A percentile compares a stretch with the other conserved stretches of the same genome.
Conservation (phyloP, 2,888 invertebrate species). For the Liopterus haemorrhoidalis region DNA sequence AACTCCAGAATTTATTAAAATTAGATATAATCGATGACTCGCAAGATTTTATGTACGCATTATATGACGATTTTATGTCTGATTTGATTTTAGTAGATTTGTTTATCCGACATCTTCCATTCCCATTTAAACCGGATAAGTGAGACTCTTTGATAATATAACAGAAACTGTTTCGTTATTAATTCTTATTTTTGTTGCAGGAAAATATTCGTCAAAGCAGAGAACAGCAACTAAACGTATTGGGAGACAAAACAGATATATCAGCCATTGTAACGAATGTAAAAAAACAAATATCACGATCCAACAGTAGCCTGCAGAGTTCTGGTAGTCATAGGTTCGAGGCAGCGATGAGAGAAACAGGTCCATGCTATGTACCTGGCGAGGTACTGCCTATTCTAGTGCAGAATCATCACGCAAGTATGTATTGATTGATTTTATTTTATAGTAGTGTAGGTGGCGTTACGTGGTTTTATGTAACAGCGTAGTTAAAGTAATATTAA, state of each 20-base stretch:
- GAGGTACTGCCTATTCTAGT: constrained; percentile 44
- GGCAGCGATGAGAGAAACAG: constrained; percentile 34
- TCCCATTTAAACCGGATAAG: too few relatives aligned
- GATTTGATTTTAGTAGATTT: constrained; percentile 3
- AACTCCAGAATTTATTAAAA: too few relatives aligned
- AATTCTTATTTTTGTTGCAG: constrained; percentile 44
- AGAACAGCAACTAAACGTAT: constrained; percentile 69
- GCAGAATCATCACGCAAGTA: constrained; percentile 15
- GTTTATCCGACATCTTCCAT: too few relatives aligned
- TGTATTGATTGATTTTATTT: too few relatives aligned
- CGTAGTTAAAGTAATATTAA: too few relatives aligned
- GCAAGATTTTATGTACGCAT: too few relatives aligned
- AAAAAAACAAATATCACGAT: constrained; percentile 23
- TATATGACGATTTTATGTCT: constrained; percentile 6
- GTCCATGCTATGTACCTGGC: constrained; percentile 48
- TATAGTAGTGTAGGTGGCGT: too few relatives aligned
- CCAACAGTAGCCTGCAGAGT: constrained; percentile 26
- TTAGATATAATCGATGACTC: too few relatives aligned
- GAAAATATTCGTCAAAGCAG: constrained; percentile 72
- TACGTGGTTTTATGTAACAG: too few relatives aligned
- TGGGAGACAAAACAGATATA: constrained; percentile 45
- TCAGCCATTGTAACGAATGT: constrained; percentile 22
- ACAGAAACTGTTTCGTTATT: constrained; percentile 9
- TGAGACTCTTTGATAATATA: neutral
- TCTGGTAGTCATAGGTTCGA: constrained; percentile 36